Conservation (phyloP, 2,888 invertebrate species). For the Andrena chrysosceles region DNA sequence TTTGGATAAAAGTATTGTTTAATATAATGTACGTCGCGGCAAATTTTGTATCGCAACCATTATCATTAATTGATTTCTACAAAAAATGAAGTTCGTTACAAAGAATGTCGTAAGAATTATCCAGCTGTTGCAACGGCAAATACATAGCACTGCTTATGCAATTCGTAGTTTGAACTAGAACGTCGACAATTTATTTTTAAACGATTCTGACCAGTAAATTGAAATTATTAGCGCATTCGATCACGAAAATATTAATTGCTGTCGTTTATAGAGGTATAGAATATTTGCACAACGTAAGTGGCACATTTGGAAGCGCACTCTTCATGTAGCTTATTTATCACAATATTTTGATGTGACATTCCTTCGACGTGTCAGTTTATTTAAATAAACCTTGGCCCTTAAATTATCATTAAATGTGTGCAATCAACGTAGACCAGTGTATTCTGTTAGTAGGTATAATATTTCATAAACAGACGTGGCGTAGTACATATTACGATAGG, state of each 20-base stretch:
- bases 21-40: background rate
- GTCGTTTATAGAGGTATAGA: slow-evolving; percentile 40
- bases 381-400: background rate
- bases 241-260: slow-evolving; percentile 29
- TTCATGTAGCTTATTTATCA: slow-evolving; percentile 4
- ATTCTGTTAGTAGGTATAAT: no score
- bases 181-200: slow-evolving; percentile 32
- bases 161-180: slow-evolving; percentile 41
- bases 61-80: background rate
- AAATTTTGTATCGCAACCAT: background rate
- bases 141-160: slow-evolving; percentile 54
- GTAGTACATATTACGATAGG: no score
- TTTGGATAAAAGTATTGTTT: background rate
- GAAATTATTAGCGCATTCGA: slow-evolving; percentile 40
- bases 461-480: no score
- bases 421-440: no score
- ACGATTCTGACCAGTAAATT: slow-evolving; percentile 28
- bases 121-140: slow-evolving; percentile 30
- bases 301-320: slow-evolving; percentile 24
- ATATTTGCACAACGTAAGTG: slow-evolving; percentile 31
- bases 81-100: slow-evolving; percentile 1
- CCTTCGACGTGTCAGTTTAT: background rate
- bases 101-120: slow-evolving; percentile 29
- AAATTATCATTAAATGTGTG: no score
- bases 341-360: background rate